Conservation (phyloP, 37 sponge, comb jelly and placozoan species). For the Hormiphora californensis region DNA sequence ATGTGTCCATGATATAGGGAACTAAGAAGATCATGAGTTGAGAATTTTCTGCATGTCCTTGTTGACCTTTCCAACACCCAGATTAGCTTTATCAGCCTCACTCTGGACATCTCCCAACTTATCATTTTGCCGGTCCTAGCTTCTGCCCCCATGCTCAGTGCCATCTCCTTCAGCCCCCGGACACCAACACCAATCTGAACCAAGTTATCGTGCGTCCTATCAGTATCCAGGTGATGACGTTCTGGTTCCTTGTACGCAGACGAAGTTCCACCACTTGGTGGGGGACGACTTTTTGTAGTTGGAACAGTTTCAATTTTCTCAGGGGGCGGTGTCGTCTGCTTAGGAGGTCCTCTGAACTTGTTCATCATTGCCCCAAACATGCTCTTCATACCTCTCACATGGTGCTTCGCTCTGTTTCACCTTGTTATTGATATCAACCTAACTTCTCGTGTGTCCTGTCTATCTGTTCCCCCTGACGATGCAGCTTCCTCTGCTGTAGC, state of each 20-base stretch:
- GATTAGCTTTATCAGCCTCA: constrained; percentile 31
- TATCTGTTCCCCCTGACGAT: constrained; percentile 16
- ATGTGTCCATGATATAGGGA: too few species aligned
- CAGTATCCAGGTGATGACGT: constrained; percentile 19
- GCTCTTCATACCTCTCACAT: constrained; percentile 41
- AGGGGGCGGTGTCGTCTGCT: neutral
- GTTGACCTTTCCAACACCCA: neutral
- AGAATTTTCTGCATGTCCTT: constrained; percentile 50
- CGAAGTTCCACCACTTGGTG: neutral
- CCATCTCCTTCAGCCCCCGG: constrained; percentile 26
- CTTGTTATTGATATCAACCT: constrained; percentile 28
- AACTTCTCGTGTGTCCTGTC: constrained; percentile 16
- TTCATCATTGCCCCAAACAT: constrained; percentile 43
- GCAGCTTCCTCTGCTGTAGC: constrained; percentile 37
- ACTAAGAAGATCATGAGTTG: neutral
- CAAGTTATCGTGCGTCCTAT: constrained; percentile 26
- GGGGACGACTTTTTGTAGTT: neutral
- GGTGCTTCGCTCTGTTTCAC: constrained; percentile 50
- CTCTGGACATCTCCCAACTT: constrained; percentile 12
- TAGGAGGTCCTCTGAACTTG: constrained; percentile 22
- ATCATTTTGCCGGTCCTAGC: neutral
- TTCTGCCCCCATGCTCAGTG: constrained; percentile 5
- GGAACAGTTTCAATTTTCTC: neutral
- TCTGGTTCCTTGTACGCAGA: neutral
- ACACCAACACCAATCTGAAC: constrained; percentile 33